Evolutionary conservation across 2,888 invertebrate species (phyloP).

Genomic region (Altica lythri): DNA sequence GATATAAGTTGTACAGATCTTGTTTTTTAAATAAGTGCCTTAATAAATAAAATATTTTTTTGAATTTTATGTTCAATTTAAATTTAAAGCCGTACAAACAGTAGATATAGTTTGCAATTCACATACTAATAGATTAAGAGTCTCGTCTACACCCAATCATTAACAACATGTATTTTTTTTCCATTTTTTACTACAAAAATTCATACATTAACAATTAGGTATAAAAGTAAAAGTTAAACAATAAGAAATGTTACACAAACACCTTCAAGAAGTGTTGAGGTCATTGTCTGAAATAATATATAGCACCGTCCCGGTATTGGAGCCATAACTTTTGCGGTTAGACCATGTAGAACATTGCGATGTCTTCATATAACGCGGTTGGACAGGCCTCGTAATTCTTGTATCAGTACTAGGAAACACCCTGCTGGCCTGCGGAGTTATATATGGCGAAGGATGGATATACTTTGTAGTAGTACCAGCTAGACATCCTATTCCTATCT

Average conservation of each 20-base stretch:
- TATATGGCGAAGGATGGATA: slow-evolving; percentile 54
- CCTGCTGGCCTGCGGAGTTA: slow-evolving; percentile 56
- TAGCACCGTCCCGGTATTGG: slow-evolving; percentile 40
- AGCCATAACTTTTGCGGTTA: slow-evolving; percentile 52
- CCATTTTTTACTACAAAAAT: too few species aligned
- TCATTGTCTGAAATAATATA: slow-evolving; percentile 39
- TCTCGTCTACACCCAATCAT: too few species aligned
- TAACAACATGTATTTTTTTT: too few species aligned
- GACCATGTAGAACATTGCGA: slow-evolving; percentile 55
- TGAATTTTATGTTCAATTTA: too few species aligned
- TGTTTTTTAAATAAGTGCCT: too few species aligned
- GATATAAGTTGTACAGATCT: too few species aligned
- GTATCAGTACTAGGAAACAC: slow-evolving; percentile 57
- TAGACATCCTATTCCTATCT: slow-evolving; percentile 53
- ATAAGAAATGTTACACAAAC: slow-evolving; percentile 15
- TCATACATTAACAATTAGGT: too few species aligned
- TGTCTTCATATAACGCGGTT: slow-evolving; percentile 57
- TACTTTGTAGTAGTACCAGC: slow-evolving; percentile 54
- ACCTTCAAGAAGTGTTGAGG: slow-evolving; percentile 19
- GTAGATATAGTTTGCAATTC: too few species aligned
- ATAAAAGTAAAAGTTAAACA: background rate
- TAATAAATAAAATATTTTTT: too few species aligned
- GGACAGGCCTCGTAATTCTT: slow-evolving; percentile 58
- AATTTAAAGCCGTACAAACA: too few species aligned
- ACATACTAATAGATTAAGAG: too few species aligned